These are phyloP conservation scores for Orchesella flavescens DNA, from an alignment of 2,888 invertebrate species.

Conservation along the genomic window DNA sequence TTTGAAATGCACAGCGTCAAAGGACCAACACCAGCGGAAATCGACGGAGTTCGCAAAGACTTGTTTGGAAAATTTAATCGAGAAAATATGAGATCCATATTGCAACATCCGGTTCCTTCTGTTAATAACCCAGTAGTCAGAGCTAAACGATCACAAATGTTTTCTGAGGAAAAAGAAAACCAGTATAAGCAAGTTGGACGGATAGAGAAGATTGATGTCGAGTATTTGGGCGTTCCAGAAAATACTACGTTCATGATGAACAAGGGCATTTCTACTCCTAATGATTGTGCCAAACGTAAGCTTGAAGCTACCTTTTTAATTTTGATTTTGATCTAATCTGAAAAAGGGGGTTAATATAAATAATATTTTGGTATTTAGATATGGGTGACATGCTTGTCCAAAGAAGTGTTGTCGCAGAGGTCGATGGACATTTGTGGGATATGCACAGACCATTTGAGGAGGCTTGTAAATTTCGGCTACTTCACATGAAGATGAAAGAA, in stretches of 20 bases:
- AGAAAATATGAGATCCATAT: conserved; percentile 58
- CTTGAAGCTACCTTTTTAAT: too few species aligned
- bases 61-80: conserved; percentile 59
- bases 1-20: conserved; percentile 63
- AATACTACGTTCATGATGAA: conserved; percentile 90
- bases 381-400: conserved; percentile 82
- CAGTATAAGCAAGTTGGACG: conserved; percentile 85
- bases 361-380: conserved; percentile 77
- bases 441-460: conserved; percentile 88
- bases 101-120: conserved; percentile 60
- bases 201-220: conserved; percentile 92
- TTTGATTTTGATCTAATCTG: conserved; percentile 15
- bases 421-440: conserved; percentile 91
- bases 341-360: conserved; percentile 3
- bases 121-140: conserved; percentile 69
- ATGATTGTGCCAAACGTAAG: conserved; percentile 90
- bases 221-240: conserved; percentile 84
- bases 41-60: conserved; percentile 59
- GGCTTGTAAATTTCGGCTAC: conserved; percentile 79
- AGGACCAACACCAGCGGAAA: conserved; percentile 67
- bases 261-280: conserved; percentile 91
- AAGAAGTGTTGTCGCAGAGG: conserved; percentile 84
- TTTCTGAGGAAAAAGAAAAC: conserved; percentile 83
- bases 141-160: conserved; percentile 76
- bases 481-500: conserved; percentile 79